These are phyloP conservation scores for Acleris holmiana DNA, from an alignment of 2,888 invertebrate species.

Conservation along the genomic window DNA sequence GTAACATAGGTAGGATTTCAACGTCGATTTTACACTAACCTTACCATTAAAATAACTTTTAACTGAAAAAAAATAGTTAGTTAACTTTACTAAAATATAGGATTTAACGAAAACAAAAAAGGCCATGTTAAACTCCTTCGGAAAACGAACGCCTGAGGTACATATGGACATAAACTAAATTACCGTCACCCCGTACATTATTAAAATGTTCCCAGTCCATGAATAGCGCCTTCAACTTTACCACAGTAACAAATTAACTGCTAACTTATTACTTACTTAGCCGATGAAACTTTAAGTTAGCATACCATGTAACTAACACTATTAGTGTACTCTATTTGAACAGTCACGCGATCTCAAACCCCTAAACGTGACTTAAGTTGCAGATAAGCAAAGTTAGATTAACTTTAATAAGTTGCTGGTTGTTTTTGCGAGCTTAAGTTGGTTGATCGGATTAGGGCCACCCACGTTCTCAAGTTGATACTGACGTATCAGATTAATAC, in stretches of 20 bases:
- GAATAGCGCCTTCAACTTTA: background rate
- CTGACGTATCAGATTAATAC: background rate
- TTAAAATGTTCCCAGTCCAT: background rate
- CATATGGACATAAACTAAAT: too few species aligned
- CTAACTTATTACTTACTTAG: slow-evolving; percentile 16
- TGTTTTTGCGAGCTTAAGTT: slow-evolving; percentile 23
- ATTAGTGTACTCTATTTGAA: slow-evolving; percentile 55
- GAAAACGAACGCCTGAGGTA: too few species aligned
- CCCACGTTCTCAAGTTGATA: background rate
- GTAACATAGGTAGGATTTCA: too few species aligned
- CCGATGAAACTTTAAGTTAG: slow-evolving; percentile 44
- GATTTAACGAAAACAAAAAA: too few species aligned
- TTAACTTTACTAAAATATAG: too few species aligned
- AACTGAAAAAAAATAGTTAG: too few species aligned
- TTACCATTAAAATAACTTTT: too few species aligned
- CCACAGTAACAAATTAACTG: slow-evolving; percentile 9
- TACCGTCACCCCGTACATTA: background rate
- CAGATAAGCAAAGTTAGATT: slow-evolving; percentile 22
- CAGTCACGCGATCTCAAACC: slow-evolving; percentile 49
- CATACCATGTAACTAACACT: slow-evolving; percentile 48
- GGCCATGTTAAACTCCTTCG: too few species aligned
- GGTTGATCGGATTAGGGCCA: slow-evolving; percentile 26
- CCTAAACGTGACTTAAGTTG: slow-evolving; percentile 25
- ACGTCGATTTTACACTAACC: too few species aligned
- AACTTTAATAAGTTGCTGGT: slow-evolving; percentile 21